Percentiles rank a stretch among this genome's conserved stretches.
Conservation (phyloP, 2,797 vertebrate genomes). For the Manis crassicaudata region DNA sequence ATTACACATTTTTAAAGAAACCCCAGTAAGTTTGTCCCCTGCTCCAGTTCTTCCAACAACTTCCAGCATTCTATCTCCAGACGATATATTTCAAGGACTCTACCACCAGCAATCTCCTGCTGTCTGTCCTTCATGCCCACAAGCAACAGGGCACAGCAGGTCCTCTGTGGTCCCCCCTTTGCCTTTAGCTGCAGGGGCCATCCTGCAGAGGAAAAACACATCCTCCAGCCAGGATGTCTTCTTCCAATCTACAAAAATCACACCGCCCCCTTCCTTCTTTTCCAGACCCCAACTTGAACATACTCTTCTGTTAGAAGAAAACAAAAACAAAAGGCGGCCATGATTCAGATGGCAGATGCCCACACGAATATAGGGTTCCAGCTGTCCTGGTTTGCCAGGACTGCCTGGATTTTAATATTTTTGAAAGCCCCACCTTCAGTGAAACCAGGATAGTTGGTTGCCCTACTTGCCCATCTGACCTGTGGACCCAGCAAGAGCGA, state of each 20-base stretch:
- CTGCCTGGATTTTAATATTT: neutral
- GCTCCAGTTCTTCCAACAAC: neutral
- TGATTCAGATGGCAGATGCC: neutral
- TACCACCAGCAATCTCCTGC: neutral
- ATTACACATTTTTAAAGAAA: slow-evolving; percentile 18
- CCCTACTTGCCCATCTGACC: neutral
- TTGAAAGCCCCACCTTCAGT: neutral
- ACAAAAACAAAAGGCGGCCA: neutral
- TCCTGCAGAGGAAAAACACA: neutral
- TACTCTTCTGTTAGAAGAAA: neutral
- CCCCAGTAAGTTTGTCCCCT: neutral
- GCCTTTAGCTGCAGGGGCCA: neutral
- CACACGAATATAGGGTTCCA: neutral
- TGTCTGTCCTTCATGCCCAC: neutral
- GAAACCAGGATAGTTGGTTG: neutral
- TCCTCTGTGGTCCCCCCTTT: neutral
- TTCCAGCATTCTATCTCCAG: neutral
- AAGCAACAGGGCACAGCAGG: fast-evolving
- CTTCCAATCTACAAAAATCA: neutral
- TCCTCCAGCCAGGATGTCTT: neutral
- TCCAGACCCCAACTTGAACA: neutral
- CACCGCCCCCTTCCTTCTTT: neutral
- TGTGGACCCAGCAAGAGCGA: neutral
- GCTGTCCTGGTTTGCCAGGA: neutral
- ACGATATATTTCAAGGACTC: neutral